phyloP scores from a whole-genome alignment of 2,797 vertebrate genomes.

The Dryobates pubescens region DNA sequence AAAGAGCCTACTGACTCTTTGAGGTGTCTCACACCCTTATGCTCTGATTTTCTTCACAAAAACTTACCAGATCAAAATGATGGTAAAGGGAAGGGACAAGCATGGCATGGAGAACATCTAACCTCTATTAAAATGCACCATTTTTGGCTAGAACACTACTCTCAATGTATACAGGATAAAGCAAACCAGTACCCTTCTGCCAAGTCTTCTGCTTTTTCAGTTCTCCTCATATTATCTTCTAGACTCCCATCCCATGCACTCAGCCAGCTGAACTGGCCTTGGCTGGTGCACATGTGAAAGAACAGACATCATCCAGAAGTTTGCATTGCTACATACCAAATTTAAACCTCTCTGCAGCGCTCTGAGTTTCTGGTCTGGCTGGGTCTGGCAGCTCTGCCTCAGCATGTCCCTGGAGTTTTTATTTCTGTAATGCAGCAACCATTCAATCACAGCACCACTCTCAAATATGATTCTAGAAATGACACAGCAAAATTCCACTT shows the following conservation, averaged over 20 bases:
- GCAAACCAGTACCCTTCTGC: neutral
- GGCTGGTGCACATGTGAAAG: neutral
- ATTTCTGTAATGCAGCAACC: neutral
- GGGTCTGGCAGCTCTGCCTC: neutral
- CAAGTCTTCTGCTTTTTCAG: neutral
- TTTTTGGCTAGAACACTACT: neutral
- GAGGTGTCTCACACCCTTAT: neutral
- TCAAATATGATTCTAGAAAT: neutral
- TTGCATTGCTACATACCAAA: neutral
- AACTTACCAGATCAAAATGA: neutral
- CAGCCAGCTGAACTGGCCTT: neutral
- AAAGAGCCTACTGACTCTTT: neutral
- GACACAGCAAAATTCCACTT: neutral
- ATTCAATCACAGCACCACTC: neutral
- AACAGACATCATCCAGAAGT: neutral
- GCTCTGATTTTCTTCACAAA: neutral
- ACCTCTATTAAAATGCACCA: neutral
- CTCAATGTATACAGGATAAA: neutral
- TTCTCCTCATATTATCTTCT: neutral
- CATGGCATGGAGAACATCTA: neutral
- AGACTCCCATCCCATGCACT: neutral
- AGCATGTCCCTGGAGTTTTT: fast-evolving
- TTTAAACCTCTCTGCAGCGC: neutral
- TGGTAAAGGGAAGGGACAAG: neutral
- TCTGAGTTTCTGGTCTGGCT: neutral